Conservation (phyloP, 2,113 vertebrate species). For the Ornithorhynchus anatinus region DNA sequence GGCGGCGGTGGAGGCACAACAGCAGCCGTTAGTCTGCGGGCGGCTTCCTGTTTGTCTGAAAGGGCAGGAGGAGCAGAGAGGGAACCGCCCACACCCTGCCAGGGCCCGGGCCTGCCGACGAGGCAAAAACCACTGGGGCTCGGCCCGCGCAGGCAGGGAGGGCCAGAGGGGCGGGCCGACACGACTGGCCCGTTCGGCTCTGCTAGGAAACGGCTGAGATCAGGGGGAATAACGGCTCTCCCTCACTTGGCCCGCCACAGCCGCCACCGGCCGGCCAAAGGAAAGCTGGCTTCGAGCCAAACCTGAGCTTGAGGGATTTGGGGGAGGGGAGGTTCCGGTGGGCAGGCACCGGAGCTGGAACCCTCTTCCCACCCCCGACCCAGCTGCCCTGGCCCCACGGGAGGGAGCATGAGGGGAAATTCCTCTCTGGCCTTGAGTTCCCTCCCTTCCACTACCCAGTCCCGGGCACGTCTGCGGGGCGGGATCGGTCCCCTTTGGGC, state of each 20-base stretch:
- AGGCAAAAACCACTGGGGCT: too few relatives aligned
- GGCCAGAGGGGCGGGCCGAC: background rate
- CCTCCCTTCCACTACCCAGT: too few relatives aligned
- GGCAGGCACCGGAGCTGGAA: too few relatives aligned
- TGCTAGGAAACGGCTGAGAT: background rate
- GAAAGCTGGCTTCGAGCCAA: background rate
- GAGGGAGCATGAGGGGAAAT: too few relatives aligned
- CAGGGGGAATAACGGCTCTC: background rate
- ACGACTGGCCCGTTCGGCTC: background rate
- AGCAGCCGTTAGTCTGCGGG: background rate
- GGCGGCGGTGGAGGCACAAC: too few relatives aligned
- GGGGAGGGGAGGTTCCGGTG: background rate
- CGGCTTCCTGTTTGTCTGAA: constrained; percentile 30
- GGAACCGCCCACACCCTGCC: too few relatives aligned
- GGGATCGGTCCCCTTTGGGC: too few relatives aligned
- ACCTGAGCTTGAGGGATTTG: background rate
- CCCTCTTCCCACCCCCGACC: too few relatives aligned
- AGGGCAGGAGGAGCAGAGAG: constrained; percentile 5
- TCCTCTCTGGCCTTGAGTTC: too few relatives aligned
- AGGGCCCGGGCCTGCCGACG: background rate
- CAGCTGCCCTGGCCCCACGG: too few relatives aligned
- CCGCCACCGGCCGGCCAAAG: background rate
- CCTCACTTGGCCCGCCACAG: background rate
- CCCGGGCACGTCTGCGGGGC: too few relatives aligned
- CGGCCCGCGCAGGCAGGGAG: too few relatives aligned